These are phyloP conservation scores for Nomada flava DNA, from an alignment of 2,888 invertebrate genomes.

Conservation along the genomic window DNA sequence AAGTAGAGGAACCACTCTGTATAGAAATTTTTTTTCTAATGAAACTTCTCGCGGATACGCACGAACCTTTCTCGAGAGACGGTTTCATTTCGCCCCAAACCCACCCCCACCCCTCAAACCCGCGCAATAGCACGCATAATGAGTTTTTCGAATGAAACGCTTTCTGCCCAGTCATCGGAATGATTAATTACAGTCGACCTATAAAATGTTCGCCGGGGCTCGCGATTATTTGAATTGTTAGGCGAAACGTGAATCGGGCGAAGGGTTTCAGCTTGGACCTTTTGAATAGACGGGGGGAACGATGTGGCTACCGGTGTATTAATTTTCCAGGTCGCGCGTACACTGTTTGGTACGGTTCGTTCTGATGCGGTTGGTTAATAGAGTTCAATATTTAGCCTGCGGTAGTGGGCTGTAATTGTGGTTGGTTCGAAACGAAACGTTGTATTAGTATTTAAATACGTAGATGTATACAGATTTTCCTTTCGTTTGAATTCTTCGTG, in stretches of 20 bases:
- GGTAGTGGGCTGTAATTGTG: too few relatives aligned
- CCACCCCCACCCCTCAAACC: not conserved
- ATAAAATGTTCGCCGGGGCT: constrained; percentile 6
- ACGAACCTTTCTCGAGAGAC: not conserved
- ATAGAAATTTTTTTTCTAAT: constrained; percentile 45
- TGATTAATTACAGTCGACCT: constrained; percentile 15
- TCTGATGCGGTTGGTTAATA: too few relatives aligned
- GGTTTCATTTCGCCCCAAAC: constrained; percentile 38
- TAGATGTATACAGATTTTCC: too few relatives aligned
- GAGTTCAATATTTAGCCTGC: too few relatives aligned
- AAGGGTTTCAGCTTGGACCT: not conserved
- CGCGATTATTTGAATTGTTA: constrained; percentile 14
- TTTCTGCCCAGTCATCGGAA: constrained; percentile 1
- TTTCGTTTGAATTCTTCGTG: too few relatives aligned
- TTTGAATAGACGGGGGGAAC: not conserved
- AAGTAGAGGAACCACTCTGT: constrained; percentile 16
- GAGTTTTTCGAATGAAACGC: constrained; percentile 41
- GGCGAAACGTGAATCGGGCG: not conserved
- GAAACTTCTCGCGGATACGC: constrained; percentile 31
- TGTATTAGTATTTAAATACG: too few relatives aligned
- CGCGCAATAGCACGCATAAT: constrained; percentile 37
- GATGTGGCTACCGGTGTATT: not conserved
- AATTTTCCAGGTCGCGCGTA: not conserved
- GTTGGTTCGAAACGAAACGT: too few relatives aligned
- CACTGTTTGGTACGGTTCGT: too few relatives aligned